phyloP scores from a whole-genome alignment of 2,888 invertebrate species.

The Cerastoderma edule region DNA sequence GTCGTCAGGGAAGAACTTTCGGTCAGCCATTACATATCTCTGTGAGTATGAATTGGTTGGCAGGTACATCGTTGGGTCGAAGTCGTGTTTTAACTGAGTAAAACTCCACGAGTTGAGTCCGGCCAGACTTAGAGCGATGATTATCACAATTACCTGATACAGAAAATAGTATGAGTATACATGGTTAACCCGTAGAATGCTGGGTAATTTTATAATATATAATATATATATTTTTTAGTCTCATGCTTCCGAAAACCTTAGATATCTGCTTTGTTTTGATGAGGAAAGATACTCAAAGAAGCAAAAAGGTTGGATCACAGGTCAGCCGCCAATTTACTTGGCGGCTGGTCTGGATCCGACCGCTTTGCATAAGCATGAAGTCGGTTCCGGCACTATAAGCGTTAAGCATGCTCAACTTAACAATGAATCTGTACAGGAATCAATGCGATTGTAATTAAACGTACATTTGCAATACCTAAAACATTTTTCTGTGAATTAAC shows the following conservation, averaged over 20 bases:
- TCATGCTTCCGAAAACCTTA: not conserved
- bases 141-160: slow-evolving; percentile 86
- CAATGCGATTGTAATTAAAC: too few relatives aligned
- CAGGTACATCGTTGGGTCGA: slow-evolving; percentile 92
- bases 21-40: slow-evolving; percentile 86
- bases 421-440: too few relatives aligned
- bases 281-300: not conserved
- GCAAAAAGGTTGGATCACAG: not conserved
- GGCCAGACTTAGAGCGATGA: slow-evolving; percentile 87
- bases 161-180: slow-evolving; percentile 58
- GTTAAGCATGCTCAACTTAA: too few relatives aligned
- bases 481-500: too few relatives aligned
- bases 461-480: too few relatives aligned
- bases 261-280: not conserved
- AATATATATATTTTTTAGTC: not conserved
- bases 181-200: not conserved
- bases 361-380: too few relatives aligned
- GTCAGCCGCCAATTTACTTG: not conserved
- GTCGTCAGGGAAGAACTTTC: slow-evolving; percentile 88
- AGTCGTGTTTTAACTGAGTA: slow-evolving; percentile 89
- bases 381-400: too few relatives aligned
- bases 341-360: too few relatives aligned
- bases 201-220: not conserved
- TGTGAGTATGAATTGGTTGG: slow-evolving; percentile 89
- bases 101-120: slow-evolving; percentile 88